Evolutionary conservation across 2,113 vertebrate genomes (phyloP), one percentile per base, ranked within the genome.

Genomic region (Sapayoa aenigma): DNA sequence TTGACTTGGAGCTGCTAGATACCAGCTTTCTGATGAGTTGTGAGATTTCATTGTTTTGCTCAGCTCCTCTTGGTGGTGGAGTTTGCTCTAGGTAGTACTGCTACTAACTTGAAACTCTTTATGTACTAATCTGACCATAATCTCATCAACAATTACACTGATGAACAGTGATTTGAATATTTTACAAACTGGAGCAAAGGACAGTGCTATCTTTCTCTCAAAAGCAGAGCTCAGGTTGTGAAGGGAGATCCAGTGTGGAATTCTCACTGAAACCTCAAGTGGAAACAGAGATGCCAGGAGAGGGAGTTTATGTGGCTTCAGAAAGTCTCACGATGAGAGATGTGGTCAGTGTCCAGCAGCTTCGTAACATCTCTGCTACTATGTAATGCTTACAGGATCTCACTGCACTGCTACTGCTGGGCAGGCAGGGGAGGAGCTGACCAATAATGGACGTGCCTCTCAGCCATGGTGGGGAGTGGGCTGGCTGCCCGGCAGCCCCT

Each of bases 361-460:
- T 73, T 87, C 39, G 87, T 42, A 25, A 46, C 35, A 30, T 39
- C 42, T 23, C 50, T 69, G 18, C 47, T 42, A 35, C n/a, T 19
- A 2, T 3, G 1, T 12, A 42, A 30, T 47, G 47, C 53, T 89
- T 71, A 21, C 27, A 77, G 55, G 42, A 74, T 24, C 75, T 14
- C 39, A 59, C 17, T 1, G 0, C 56, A 17, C 13, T 13, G 60
- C 59, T 62, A 68, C 33, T 50, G 42, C 30, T 27, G 37, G 37
- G 25, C 3, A 1, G 33, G 37, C 59, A 44, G 39, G 42, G 28
- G 24, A 56, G 13, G 11, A 83, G 71, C 41, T 62, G 82, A 23
- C 49, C 1, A 2, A 0, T 0, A 1, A 31, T 1, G 2, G 33
- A 35, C 0, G 0, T 49, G 19, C 31, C 41, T 71, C 42, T 67